Evolutionary conservation across 1,140 invertebrate species (phyloP), one percentile per base, ranked within the genome.

Genomic region (Apocrypta bakeri): DNA sequence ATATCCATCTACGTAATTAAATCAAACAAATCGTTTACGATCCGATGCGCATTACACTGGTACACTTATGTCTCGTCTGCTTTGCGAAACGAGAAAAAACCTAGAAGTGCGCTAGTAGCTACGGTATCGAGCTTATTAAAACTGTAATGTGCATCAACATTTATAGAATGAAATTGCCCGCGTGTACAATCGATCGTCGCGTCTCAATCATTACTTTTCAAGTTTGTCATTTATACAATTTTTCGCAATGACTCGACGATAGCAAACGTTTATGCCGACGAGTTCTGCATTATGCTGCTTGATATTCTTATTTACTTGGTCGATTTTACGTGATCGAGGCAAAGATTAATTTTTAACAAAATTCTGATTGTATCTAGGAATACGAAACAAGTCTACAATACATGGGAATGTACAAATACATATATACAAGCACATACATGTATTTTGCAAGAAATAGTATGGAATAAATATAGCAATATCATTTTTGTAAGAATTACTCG

Each of bases 11-110:
- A 7, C 24, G 14, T 69, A n/a, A 68, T 78, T 69, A 40, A 69
- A 61, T 79, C 48, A 73, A 73, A 74, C 33, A 40, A 74, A 73
- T 81, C 12, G 24, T 64, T 56, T 27, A 29, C 56, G 48, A 80
- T 73, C 40, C 69, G 73, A 14, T 73, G 48, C 25, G 31, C 7
- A 29, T 64, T 37, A 64, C 74, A 61, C 42, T 61, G 73, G 24
- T 75, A 75, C 14, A 76, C 74, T 76, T 76, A 66, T 64, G 79
- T 71, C n/a, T 71, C n/a, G 24, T 68, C 24, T 6, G 27, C 8
- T 66, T 29, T 69, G 11, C 24, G n/a, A 61, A 6, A 3, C 25
- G 25, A 64, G 40, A 17, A 40, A 80, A 73, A 73, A 48, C 29
- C 24, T 69, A 68, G 1, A 72, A 79, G 68, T 72, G 68, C 68